phyloP scores from a whole-genome alignment of 2,797 vertebrate genomes.

The Oreochromis mossambicus region DNA sequence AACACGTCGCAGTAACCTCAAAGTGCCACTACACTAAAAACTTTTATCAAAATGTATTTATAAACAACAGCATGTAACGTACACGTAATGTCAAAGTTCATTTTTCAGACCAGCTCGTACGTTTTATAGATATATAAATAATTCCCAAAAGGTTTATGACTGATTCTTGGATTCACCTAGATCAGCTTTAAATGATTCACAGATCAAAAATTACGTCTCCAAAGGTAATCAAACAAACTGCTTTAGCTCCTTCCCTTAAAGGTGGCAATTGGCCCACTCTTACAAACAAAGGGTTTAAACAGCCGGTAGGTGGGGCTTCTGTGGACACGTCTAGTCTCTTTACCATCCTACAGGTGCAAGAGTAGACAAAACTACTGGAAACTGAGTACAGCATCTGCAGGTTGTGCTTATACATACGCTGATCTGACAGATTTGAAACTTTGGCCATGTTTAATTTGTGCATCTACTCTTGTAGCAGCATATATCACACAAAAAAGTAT shows the following conservation, averaged over 20 bases:
- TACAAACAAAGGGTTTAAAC: not conserved
- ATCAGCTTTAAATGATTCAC: not conserved
- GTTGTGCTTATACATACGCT: not conserved
- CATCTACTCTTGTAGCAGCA: not conserved
- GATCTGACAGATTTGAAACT: not conserved
- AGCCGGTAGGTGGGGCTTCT: not conserved
- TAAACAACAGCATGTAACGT: not conserved
- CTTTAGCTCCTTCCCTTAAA: not conserved
- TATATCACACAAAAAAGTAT: not conserved
- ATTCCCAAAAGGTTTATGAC: no score
- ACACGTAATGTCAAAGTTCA: not conserved
- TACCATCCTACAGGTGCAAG: not conserved
- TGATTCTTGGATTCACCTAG: not conserved
- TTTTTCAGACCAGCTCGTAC: not conserved
- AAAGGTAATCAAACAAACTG: not conserved
- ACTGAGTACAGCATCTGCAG: not conserved
- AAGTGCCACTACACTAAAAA: not conserved
- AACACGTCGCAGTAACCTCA: no score
- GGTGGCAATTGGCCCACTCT: not conserved
- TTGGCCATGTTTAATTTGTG: not conserved
- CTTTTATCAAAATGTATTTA: not conserved
- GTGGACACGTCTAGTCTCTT: not conserved
- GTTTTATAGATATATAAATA: not conserved
- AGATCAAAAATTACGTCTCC: not conserved
- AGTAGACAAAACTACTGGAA: not conserved